Evolutionary conservation across 2,113 vertebrate genomes (phyloP).

Genomic region (Azemiops feae): DNA sequence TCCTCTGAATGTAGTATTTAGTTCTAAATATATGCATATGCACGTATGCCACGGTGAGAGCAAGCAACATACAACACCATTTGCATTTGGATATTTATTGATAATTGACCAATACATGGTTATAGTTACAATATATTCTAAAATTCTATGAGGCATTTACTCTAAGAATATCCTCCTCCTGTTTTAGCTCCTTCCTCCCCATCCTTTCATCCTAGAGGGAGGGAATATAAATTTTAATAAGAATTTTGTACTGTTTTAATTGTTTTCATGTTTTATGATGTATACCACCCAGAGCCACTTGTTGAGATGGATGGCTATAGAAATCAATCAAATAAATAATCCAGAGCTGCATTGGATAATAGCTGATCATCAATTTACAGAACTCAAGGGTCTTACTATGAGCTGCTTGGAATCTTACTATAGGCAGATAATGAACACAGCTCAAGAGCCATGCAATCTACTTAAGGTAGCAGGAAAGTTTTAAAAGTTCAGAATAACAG

Average conservation of each 20-base stretch:
- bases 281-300: not conserved
- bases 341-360: not conserved
- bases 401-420: not conserved
- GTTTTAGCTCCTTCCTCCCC: not conserved
- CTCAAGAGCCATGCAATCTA: not conserved
- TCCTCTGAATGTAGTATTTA: constrained; percentile 26
- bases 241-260: not conserved
- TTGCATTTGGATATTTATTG: constrained; percentile 14
- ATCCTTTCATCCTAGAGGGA: not conserved
- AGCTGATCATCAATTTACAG: not conserved
- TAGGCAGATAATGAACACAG: not conserved
- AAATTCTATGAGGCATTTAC: not conserved
- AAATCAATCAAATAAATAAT: not conserved
- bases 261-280: not conserved
- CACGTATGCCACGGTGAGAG: not conserved
- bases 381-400: not conserved
- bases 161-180: not conserved
- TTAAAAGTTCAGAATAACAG: not conserved
- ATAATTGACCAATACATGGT: not conserved
- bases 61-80: constrained; percentile 16
- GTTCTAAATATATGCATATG: not conserved
- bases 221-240: not conserved
- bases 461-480: not conserved
- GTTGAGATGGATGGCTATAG: not conserved
- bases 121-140: not conserved